Percentiles rank a stretch among this genome's conserved stretches.
Evolutionary conservation across 2,113 vertebrate genomes (phyloP).

Genomic region (Lasiurus cinereus): DNA sequence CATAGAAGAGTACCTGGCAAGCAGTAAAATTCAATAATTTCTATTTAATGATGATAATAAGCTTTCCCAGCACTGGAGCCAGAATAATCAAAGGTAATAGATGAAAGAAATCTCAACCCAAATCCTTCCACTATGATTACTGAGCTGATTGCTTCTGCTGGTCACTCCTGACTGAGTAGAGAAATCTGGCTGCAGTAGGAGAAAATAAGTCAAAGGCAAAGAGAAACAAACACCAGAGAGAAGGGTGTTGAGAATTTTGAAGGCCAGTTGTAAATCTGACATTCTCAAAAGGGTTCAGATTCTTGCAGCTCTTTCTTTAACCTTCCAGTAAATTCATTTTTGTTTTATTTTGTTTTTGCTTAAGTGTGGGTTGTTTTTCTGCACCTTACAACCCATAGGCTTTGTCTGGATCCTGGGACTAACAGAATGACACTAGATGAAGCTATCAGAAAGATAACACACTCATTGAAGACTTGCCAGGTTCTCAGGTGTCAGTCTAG

Average conservation of each 20-base stretch:
- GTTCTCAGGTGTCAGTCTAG: neutral
- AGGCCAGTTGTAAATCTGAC: neutral
- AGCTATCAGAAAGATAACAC: neutral
- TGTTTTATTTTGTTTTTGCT: neutral
- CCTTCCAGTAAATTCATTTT: neutral
- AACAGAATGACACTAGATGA: neutral
- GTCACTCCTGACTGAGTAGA: neutral
- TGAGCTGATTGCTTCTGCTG: neutral
- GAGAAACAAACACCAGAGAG: neutral
- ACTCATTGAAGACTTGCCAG: neutral
- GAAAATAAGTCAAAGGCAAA: neutral
- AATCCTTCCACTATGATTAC: neutral
- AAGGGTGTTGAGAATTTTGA: neutral
- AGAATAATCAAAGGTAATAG: slow-evolving; percentile 33
- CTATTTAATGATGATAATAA: slow-evolving; percentile 27
- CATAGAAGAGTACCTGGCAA: neutral
- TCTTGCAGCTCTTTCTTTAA: neutral
- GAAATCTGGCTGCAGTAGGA: neutral
- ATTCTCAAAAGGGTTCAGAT: neutral
- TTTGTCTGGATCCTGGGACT: neutral
- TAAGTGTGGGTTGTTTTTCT: neutral
- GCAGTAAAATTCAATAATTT: slow-evolving; percentile 33
- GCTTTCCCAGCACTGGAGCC: neutral
- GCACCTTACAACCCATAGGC: neutral
- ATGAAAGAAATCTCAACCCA: neutral